These are phyloP conservation scores for Numenius arquata DNA, from an alignment of 2,113 vertebrate species.

Conservation along the genomic window DNA sequence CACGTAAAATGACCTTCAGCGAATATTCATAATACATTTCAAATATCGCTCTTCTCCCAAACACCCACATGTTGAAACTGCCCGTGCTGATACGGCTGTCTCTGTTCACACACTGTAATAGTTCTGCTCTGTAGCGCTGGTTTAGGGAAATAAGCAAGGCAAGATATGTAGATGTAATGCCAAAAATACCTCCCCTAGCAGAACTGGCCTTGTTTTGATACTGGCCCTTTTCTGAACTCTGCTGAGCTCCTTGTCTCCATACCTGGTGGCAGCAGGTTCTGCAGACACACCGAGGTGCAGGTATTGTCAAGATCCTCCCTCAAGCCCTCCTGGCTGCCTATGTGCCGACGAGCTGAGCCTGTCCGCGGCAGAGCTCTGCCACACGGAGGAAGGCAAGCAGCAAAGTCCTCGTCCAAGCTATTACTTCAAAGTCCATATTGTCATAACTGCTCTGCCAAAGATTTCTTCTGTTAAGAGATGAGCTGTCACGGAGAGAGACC, in stretches of 20 bases:
- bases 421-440: not conserved
- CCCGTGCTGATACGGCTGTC: not conserved
- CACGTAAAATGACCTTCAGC: not conserved
- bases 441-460: not conserved
- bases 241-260: not conserved
- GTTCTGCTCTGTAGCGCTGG: not conserved
- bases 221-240: not conserved
- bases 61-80: not conserved
- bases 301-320: not conserved
- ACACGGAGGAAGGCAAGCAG: not conserved
- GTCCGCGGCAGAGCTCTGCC: not conserved
- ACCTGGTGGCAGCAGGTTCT: not conserved
- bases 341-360: rapidly evolving
- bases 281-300: not conserved
- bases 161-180: not conserved
- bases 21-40: not conserved
- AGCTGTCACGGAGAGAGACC: not conserved
- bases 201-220: not conserved
- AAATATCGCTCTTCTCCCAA: not conserved
- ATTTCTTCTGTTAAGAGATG: not conserved
- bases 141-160: not conserved
- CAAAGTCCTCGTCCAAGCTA: not conserved
- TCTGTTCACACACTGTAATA: not conserved
- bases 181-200: not conserved
- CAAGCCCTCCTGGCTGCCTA: not conserved